Base-by-base conservation (phyloP, 2,113 vertebrate genomes). In the Hucho hucho region DNA sequence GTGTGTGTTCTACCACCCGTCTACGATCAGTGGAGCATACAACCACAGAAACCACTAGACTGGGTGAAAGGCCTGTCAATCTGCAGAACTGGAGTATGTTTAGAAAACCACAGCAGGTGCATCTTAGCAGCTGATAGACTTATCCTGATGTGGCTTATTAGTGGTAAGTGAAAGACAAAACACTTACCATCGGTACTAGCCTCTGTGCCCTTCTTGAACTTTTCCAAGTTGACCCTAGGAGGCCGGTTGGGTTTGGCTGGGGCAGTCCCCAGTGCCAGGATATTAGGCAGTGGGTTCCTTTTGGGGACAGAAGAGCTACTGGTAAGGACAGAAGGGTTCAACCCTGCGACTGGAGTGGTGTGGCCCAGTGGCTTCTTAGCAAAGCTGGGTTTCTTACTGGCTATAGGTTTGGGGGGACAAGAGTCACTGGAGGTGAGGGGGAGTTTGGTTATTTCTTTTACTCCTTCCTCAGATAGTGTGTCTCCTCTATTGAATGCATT, bases 221-320 rank as follows among this genome's bases (percentile, higher is more conserved):
- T 89, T 6, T 89, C 89, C 75, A 99, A 82, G 84, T 95, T 89
- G 26, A 98, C 94, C 0, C 11, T 77, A 0, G 94, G 94, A 0
- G 97, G 97, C 81, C 97, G 90, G 49, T 53, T 53, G 13, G 49
- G 49, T 53, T 53, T 53, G 49, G 49, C 49, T 53, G 49, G 49
- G 49, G 49, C 49, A 53, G 13, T 53, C 4, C 49, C 49, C 12
- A 53, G 49, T 53, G 49, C 49, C 49, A 53, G 49, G 49, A 18
- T 53, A 53, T 53, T 53, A 28, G 65, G 65, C 28, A 28, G 65
- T 26, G 25, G 65, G 86, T 76, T 43, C 93, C 16, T 14, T 53
- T 53, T 53, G 12, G 20, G 98, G 97, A 72, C 98, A 9, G 91
- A 74, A 0, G 96, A 97, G 1, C 95, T 72, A 9, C 81, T 85